These are phyloP conservation scores for Tipula helvola DNA, from an alignment of 2,888 invertebrate genomes.

Conservation along the genomic window DNA sequence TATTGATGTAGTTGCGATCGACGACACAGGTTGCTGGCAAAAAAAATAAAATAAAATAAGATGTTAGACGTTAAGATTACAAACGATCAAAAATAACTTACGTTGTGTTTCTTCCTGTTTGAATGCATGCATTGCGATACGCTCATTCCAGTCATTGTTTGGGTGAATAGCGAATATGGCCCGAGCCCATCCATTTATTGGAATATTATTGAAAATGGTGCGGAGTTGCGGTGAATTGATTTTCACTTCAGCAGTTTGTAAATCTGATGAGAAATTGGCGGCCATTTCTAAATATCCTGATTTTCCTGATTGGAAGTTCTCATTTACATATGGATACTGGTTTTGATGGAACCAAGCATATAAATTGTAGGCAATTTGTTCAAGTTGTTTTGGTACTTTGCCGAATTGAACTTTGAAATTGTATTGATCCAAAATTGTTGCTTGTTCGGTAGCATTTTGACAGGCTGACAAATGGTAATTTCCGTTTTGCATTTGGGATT, in stretches of 20 bases:
- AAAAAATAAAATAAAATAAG: neutral
- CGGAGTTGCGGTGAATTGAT: constrained; percentile 35
- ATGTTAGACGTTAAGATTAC: neutral
- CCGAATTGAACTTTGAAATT: neutral
- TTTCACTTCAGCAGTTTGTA: constrained; percentile 37
- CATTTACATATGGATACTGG: neutral
- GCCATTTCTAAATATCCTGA: constrained; percentile 39
- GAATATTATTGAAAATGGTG: constrained; percentile 35
- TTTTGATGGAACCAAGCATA: neutral
- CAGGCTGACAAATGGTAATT: constrained; percentile 46
- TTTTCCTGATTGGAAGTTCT: constrained; percentile 23
- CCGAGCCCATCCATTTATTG: constrained; percentile 32
- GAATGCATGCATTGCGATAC: constrained; percentile 24
- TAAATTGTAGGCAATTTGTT: neutral
- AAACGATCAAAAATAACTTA: neutral
- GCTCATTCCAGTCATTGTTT: constrained; percentile 21
- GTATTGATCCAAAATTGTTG: constrained; percentile 42
- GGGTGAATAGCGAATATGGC: constrained; percentile 39
- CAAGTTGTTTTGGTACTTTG: neutral
- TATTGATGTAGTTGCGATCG: neutral
- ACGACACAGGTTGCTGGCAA: neutral
- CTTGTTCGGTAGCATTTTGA: constrained; percentile 40
- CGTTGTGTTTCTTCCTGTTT: neutral
- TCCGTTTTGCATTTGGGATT: constrained; percentile 34
- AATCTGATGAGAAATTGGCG: constrained; percentile 36